phyloP scores from a whole-genome alignment of 2,797 vertebrate genomes.

The Clarias pachynema region DNA sequence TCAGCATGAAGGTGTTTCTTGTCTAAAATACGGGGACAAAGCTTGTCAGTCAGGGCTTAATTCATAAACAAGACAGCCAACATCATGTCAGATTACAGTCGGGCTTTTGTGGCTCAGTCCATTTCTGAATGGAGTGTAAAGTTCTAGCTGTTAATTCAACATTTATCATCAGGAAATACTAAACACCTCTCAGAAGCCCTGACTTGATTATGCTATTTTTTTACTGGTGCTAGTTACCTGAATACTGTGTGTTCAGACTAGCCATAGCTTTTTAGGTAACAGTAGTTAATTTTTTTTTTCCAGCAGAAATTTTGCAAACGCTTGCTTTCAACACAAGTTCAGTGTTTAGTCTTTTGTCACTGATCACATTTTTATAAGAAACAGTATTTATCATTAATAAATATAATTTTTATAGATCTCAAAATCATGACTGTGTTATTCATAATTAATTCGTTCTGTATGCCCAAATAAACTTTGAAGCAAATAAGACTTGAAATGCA shows the following conservation, averaged over 20 bases:
- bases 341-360: constrained; percentile 57
- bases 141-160: neutral
- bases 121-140: neutral
- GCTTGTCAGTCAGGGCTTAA: constrained; percentile 12
- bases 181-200: constrained; percentile 40
- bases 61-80: neutral
- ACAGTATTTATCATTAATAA: constrained; percentile 62
- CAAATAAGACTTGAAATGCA: constrained; percentile 41
- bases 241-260: constrained; percentile 49
- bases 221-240: constrained; percentile 59
- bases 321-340: constrained; percentile 54
- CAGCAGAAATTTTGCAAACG: constrained; percentile 7
- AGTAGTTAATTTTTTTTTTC: constrained; percentile 12
- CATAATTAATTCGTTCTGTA: constrained; percentile 53
- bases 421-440: constrained; percentile 52
- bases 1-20: constrained; percentile 21
- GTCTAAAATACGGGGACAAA: neutral
- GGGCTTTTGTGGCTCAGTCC: neutral
- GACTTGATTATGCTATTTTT: constrained; percentile 49
- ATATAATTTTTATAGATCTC: constrained; percentile 56
- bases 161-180: constrained; percentile 31
- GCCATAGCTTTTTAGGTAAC: constrained; percentile 36
- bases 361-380: constrained; percentile 58
- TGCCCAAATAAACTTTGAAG: constrained; percentile 60
- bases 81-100: constrained; percentile 10